Evolutionary conservation across 2,888 invertebrate species (phyloP), one percentile per base, ranked within the genome.

Genomic region (Phaedon cochleariae): DNA sequence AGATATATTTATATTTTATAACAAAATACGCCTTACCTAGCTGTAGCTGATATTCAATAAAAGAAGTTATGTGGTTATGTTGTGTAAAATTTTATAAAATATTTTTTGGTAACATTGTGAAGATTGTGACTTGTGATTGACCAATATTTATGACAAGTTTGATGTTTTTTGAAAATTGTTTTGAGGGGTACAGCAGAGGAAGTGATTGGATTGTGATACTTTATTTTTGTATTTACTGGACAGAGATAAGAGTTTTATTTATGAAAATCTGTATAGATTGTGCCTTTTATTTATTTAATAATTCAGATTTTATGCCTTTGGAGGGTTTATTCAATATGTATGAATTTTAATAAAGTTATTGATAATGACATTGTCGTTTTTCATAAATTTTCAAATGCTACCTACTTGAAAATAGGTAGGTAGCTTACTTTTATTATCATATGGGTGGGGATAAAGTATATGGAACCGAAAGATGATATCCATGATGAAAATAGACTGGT

Each of bases 271-370:
- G 77, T 79, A 81, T 79, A 82, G 80, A 80, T 79, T 79, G 82
- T 82, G 82, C 82, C 82, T 82, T 82, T 82, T 82, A 82, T 81
- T 82, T 82, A 82, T 81, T 82, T 80, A 71, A 77, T 76, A 74
- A 71, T 67, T 70, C 74, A 75, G 71, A 77, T 73, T 73, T 78
- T 78, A 78, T 77, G 79, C 80, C 80, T 80, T 75, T 76, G 74
- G 74, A 69, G 73, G 74, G 74, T 74, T 75, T 74, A 76, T 73
- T 71, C 74, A 73, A 73, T 76, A 79, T 79, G 78, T 79, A 77
- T 78, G 76, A 72, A 77, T 78, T 79, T 79, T 79, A 79, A 77
- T 79, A 79, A 79, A 79, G 73, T 78, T 74, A 73, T 73, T 74
- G 63, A 71, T 52, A 64, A 48, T n/a, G n/a, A n/a, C n/a, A 18